Conservation (phyloP, 1,140 invertebrate species). For the Pseudobourletiella spinata region DNA sequence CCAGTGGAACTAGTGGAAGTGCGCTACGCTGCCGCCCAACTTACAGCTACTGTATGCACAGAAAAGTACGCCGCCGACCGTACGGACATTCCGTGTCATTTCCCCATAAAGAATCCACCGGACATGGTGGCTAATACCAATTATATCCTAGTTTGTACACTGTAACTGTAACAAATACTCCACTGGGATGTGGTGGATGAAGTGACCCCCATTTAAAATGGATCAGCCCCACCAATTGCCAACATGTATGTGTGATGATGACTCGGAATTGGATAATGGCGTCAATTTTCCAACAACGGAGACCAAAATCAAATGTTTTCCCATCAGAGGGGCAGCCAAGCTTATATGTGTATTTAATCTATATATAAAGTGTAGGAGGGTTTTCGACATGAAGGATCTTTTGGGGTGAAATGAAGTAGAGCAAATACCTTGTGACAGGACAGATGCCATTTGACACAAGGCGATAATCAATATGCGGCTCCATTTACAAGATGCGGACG, state of each 20-base stretch:
- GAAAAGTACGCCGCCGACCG: neutral
- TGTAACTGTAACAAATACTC: too few species aligned
- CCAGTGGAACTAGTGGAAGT: too few species aligned
- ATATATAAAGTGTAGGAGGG: neutral
- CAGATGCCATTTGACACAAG: conserved; percentile 35
- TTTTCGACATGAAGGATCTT: neutral
- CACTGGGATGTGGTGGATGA: too few species aligned
- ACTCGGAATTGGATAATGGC: neutral
- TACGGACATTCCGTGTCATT: neutral
- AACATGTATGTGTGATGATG: neutral
- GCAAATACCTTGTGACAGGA: conserved; percentile 34
- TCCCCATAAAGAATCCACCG: too few species aligned
- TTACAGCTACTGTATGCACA: neutral
- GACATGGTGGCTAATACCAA: too few species aligned
- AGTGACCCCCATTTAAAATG: too few species aligned
- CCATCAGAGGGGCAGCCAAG: neutral
- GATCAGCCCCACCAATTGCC: too few species aligned
- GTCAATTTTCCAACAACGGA: too few species aligned
- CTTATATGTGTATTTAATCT: neutral
- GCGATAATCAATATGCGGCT: conserved; percentile 32
- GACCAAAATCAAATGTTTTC: too few species aligned
- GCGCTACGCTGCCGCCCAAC: neutral
- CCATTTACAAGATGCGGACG: conserved; percentile 33
- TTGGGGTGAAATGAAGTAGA: conserved; percentile 3
- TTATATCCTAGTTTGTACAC: neutral